Evolutionary conservation across 2,888 invertebrate species (phyloP).

Genomic region (Odontothrips loti): DNA sequence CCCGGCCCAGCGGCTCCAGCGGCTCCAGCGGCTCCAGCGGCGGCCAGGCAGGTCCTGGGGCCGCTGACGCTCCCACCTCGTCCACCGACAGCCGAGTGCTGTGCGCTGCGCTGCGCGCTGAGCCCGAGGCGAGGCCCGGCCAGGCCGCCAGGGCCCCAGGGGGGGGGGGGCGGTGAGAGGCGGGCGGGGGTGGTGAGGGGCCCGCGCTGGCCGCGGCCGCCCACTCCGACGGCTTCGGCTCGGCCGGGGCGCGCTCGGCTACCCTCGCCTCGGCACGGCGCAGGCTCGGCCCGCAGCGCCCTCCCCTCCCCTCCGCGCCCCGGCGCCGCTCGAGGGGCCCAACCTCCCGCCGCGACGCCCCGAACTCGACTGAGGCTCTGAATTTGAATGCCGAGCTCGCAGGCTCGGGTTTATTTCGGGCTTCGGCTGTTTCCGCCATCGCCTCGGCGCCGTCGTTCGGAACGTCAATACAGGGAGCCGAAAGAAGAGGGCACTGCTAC

Average conservation of each 20-base stretch:
- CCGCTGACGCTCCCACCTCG: background rate
- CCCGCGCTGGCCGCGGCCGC: background rate
- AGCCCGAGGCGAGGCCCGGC: background rate
- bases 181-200: background rate
- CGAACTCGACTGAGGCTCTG: constrained; percentile 23
- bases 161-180: background rate
- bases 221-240: background rate
- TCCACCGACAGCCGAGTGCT: constrained; percentile 2
- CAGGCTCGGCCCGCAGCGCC: background rate
- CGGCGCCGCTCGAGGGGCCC: background rate
- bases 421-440: constrained; percentile 25
- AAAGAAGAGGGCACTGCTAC: constrained; percentile 19
- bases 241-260: background rate
- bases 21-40: too few relatives aligned
- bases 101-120: background rate
- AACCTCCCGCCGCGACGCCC: constrained; percentile 7
- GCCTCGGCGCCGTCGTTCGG: constrained; percentile 17
- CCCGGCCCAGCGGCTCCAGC: background rate
- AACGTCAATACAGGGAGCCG: constrained; percentile 23
- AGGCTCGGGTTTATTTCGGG: constrained; percentile 22
- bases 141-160: background rate
- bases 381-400: constrained; percentile 17
- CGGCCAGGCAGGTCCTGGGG: background rate
- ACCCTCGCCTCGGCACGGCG: background rate
- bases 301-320: background rate